These are phyloP conservation scores for Lichenostomus cassidix DNA, from an alignment of 2,113 vertebrate genomes.

Conservation along the genomic window DNA sequence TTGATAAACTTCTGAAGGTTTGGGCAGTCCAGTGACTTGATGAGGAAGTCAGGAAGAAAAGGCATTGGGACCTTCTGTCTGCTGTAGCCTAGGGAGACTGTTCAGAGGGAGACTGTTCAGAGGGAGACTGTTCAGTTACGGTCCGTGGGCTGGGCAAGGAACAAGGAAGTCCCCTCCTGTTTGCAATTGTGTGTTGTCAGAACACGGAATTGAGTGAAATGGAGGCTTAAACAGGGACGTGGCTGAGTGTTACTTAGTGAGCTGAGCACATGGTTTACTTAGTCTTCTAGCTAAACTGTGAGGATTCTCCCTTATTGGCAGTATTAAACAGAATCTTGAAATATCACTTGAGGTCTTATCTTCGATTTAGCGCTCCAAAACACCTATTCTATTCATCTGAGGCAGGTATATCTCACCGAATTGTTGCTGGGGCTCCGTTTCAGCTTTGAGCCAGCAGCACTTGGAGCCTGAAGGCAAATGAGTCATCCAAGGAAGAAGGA, in stretches of 20 bases:
- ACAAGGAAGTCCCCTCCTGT: not conserved
- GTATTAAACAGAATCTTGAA: not conserved
- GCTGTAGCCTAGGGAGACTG: not conserved
- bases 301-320: not conserved
- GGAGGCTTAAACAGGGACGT: not conserved
- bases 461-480: not conserved
- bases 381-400: not conserved
- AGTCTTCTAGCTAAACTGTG: not conserved
- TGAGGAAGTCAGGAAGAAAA: not conserved
- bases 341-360: not conserved
- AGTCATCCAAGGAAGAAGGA: not conserved
- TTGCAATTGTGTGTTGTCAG: not conserved
- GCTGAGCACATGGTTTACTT: not conserved
- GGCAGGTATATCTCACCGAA: not conserved
- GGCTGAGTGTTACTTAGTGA: not conserved
- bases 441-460: not conserved
- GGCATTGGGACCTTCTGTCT: accelerated
- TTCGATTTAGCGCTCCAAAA: not conserved
- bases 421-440: not conserved
- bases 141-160: not conserved
- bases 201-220: not conserved
- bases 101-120: too few species aligned
- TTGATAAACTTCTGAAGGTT: not conserved
- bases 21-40: accelerated
- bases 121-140: not conserved